Base-by-base conservation (phyloP, 2,888 invertebrate species). In the Nemapogon koenigi region DNA sequence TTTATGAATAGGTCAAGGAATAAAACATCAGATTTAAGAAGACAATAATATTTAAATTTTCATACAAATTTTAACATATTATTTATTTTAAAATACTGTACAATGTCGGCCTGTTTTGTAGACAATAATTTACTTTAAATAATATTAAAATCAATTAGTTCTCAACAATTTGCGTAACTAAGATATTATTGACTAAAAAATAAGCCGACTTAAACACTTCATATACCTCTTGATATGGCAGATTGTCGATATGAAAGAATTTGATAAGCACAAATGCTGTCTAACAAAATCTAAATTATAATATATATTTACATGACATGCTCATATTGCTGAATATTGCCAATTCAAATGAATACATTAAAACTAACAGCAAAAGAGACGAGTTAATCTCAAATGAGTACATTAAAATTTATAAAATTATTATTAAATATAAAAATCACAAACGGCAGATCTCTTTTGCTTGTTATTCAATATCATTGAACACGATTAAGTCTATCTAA, bases 51-150 rank as follows among this genome's bases (percentile, higher is more conserved):
- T 83, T 78, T 73, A 37, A 83, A 82, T 85, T 87, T 87, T 85
- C 86, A 87, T 87, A 87, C 87, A 87, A 87, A 87, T 87, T 87
- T 87, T 87, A 87, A 87, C 87, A 85, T 86, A 84, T 85, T 75
- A 83, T n/a, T n/a, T n/a, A n/a, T 78, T 81, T 81, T 85, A 87
- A 86, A 88, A 87, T 87, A 87, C 87, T 88, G 87, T 88, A 87
- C 87, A 41, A 49, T 60, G 70, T 62, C 73, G 61, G 62, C 55
- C 54, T 51, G 57, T 53, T 50, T 67, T 59, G 65, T 46, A 60
- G 63, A 55, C 53, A 59, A 70, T 62, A 71, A 75, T 66, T 70
- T 65, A 65, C 55, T 49, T 22, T 22, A 22, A 22, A 22, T 22
- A 29, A 10, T 22, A 22, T 8, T 67, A 64, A 62, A 62, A 66